These are phyloP conservation scores for Uropetala carovei DNA, from an alignment of 2,888 invertebrate species.

Conservation along the genomic window DNA sequence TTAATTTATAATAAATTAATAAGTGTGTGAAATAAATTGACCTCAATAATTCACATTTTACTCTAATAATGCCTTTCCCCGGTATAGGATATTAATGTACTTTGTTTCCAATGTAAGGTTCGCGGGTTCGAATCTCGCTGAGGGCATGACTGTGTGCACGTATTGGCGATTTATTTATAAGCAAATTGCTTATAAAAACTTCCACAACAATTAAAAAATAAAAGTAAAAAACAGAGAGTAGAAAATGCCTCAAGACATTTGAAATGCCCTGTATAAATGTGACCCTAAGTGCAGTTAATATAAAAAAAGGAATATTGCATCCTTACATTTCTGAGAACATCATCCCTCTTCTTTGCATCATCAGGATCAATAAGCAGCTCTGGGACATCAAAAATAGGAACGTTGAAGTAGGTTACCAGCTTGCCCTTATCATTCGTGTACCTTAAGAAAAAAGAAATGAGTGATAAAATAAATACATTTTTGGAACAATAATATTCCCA, in stretches of 20 bases:
- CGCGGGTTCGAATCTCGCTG: no score
- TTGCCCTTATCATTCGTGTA: slow-evolving; percentile 80
- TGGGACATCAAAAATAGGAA: slow-evolving; percentile 83
- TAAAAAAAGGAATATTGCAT: slow-evolving; percentile 35
- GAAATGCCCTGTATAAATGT: background rate
- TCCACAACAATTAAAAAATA: background rate
- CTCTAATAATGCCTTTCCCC: no score
- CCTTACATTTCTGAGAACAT: slow-evolving; percentile 76
- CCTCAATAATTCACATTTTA: no score
- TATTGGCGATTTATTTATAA: background rate
- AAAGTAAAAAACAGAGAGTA: background rate
- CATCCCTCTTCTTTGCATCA: slow-evolving; percentile 75
- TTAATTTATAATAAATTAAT: no score
- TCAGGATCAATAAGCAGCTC: slow-evolving; percentile 82
- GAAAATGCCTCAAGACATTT: background rate
- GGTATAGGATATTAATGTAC: no score
- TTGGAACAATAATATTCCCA: no score
- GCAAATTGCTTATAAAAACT: background rate
- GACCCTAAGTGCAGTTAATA: background rate
- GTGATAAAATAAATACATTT: no score
- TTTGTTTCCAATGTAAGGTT: no score
- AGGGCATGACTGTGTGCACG: no score
- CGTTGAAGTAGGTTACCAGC: slow-evolving; percentile 79
- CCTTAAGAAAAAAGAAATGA: slow-evolving; percentile 70
- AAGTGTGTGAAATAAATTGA: no score